phyloP scores from a whole-genome alignment of 2,797 vertebrate species.

The Streptopelia turtur region DNA sequence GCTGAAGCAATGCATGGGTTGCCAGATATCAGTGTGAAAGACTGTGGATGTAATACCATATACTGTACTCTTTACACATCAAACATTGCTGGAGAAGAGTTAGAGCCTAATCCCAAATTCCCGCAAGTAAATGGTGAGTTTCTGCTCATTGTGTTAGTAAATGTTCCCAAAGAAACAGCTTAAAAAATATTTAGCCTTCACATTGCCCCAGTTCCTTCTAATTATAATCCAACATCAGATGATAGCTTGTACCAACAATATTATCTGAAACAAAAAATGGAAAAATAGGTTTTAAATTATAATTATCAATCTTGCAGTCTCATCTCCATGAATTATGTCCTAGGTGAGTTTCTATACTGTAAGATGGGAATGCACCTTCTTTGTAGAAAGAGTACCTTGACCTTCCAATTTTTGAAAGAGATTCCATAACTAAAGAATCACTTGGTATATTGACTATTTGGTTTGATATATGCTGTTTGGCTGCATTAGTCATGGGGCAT shows the following conservation, averaged over 20 bases:
- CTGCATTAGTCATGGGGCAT: not conserved
- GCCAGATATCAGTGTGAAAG: not conserved
- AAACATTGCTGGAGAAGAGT: not conserved
- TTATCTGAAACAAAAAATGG: not conserved
- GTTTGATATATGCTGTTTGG: not conserved
- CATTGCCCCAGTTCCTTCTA: not conserved
- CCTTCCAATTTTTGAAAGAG: not conserved
- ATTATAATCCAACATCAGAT: not conserved
- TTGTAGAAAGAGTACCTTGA: not conserved
- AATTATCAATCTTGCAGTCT: not conserved
- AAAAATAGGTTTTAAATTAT: not conserved
- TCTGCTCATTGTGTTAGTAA: not conserved
- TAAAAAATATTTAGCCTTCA: not conserved
- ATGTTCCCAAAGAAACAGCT: not conserved
- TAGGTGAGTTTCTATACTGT: not conserved
- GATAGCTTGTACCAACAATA: not conserved
- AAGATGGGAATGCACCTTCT: not conserved
- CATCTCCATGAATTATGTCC: not conserved
- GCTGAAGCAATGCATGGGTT: accelerated
- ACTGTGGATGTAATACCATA: accelerated
- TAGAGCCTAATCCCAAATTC: not conserved
- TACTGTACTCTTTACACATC: not conserved
- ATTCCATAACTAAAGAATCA: not conserved
- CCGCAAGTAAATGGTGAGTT: not conserved
- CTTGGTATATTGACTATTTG: not conserved